Conservation (phyloP, 2,113 vertebrate species). For the Salvelinus sp. region DNA sequence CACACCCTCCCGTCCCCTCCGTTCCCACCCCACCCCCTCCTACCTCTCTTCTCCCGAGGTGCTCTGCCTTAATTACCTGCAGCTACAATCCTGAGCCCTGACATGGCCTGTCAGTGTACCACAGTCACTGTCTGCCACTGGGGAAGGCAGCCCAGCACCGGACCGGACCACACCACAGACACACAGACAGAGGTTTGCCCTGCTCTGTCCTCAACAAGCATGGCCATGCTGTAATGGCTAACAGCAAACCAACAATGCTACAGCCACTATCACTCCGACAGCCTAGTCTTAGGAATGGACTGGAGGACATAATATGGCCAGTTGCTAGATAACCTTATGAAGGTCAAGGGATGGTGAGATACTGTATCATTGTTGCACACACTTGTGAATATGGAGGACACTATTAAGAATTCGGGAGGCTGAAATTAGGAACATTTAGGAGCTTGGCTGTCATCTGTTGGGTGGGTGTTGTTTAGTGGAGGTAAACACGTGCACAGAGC, state of each 20-base stretch:
- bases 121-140: conserved; percentile 52
- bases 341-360: background rate
- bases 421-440: background rate
- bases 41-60: conserved; percentile 38
- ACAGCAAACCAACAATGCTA: background rate
- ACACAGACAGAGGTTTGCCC: background rate
- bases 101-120: conserved; percentile 62
- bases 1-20: conserved; percentile 21
- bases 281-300: background rate
- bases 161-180: background rate
- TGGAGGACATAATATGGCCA: too few species aligned
- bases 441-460: background rate
- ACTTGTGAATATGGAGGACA: too few species aligned
- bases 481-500: conserved; percentile 43
- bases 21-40: conserved; percentile 11
- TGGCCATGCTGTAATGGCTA: conserved; percentile 38
- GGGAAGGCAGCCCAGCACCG: conserved; percentile 12
- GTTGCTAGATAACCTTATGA: background rate
- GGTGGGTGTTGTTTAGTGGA: conserved; percentile 41
- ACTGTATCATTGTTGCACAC: background rate
- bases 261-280: background rate
- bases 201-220: background rate
- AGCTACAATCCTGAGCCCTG: conserved; percentile 31
- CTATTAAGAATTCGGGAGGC: background rate
- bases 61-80: conserved; percentile 75